Evolutionary conservation across 2,888 invertebrate genomes (phyloP).

Genomic region (Cryptus armator): DNA sequence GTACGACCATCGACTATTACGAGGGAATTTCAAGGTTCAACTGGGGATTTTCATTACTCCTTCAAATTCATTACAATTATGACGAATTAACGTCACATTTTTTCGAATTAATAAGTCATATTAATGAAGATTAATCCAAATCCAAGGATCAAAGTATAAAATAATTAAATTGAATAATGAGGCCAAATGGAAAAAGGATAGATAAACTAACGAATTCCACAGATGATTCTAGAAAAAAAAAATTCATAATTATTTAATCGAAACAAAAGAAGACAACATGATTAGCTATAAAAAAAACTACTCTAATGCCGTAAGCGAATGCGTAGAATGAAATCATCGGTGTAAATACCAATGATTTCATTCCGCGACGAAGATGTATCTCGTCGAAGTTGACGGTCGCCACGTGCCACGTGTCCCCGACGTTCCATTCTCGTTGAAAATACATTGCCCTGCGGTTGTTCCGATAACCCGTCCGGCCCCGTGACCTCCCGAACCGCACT

Average conservation of each 20-base stretch:
- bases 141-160: too few species aligned
- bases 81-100: neutral
- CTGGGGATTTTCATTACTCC: neutral
- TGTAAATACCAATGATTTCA: neutral
- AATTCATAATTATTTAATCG: neutral
- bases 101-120: neutral
- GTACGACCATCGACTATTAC: constrained; percentile 12
- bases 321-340: neutral
- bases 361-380: neutral
- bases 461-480: constrained; percentile 28
- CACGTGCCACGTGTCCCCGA: constrained; percentile 8
- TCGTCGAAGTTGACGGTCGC: constrained; percentile 14
- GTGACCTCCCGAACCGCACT: constrained; percentile 50
- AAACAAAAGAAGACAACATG: neutral
- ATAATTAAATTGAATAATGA: too few species aligned
- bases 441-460: constrained; percentile 29
- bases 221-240: neutral
- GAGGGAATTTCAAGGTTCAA: constrained; percentile 1
- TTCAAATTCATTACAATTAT: neutral
- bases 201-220: too few species aligned
- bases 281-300: neutral
- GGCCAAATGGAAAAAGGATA: too few species aligned
- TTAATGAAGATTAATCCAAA: neutral
- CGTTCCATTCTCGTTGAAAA: neutral
- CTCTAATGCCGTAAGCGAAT: neutral